Percentiles rank a stretch among this genome's conserved stretches.
Conservation (phyloP, 2,113 vertebrate genomes). For the Phalacrocorax brasilianus region DNA sequence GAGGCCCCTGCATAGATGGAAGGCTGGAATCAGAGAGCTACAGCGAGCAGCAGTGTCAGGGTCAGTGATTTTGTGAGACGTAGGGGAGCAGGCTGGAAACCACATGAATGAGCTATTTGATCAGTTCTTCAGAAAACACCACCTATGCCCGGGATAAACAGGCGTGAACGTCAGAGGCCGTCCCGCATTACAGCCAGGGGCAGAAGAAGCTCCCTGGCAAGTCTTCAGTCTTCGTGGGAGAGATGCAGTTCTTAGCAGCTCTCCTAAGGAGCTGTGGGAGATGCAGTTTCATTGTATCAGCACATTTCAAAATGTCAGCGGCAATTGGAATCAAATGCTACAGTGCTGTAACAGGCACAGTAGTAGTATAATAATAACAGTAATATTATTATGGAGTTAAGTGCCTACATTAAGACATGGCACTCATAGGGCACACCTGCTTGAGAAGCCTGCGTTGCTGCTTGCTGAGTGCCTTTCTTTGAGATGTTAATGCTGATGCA, state of each 20-base stretch:
- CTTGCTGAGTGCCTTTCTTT: not conserved
- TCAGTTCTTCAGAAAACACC: not conserved
- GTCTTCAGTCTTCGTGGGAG: not conserved
- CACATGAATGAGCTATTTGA: not conserved
- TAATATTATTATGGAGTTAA: conserved; percentile 15
- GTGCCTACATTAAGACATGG: not conserved
- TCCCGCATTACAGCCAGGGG: not conserved
- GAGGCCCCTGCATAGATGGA: not conserved
- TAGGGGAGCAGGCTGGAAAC: not conserved
- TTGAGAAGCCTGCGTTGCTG: not conserved
- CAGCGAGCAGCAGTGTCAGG: not conserved
- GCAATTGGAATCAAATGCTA: not conserved
- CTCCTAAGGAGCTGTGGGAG: not conserved
- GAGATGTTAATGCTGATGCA: not conserved
- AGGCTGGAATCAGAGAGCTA: not conserved
- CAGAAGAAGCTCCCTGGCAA: fast-evolving
- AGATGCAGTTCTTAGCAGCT: not conserved
- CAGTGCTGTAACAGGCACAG: not conserved
- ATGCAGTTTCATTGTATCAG: not conserved
- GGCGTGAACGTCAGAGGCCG: not conserved
- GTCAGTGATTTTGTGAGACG: fast-evolving
- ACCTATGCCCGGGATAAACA: fast-evolving
- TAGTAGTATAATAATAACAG: not conserved
- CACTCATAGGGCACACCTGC: not conserved
- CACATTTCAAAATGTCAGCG: conserved; percentile 21